Percentiles rank a stretch among this genome's conserved stretches.
phyloP scores from a whole-genome alignment of 2,888 invertebrate species.

The Polydrusus cervinus region DNA sequence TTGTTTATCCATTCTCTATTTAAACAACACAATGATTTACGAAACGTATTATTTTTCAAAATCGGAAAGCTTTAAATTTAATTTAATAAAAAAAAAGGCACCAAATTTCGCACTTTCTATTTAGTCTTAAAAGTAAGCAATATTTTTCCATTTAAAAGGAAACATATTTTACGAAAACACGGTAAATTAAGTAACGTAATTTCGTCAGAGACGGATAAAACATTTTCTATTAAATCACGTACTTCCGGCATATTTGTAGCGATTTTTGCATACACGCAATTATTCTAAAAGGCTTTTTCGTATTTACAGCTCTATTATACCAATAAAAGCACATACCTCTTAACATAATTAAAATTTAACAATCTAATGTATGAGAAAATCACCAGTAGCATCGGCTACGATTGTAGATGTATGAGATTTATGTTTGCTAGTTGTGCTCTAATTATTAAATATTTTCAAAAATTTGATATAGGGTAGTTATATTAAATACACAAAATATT shows the following conservation, averaged over 20 bases:
- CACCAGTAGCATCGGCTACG: too few species aligned
- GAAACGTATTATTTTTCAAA: not conserved
- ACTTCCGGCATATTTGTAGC: conserved; percentile 7
- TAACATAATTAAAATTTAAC: not conserved
- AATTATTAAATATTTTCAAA: too few species aligned
- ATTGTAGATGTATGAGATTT: too few species aligned
- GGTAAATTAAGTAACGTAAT: conserved; percentile 10
- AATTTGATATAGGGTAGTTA: too few species aligned
- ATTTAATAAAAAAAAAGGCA: not conserved
- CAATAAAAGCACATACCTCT: not conserved
- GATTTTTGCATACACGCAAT: conserved; percentile 11
- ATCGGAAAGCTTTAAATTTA: not conserved
- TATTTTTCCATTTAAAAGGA: conserved; percentile 7
- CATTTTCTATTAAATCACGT: conserved; percentile 20
- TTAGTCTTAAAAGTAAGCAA: not conserved
- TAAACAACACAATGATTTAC: not conserved
- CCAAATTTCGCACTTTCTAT: not conserved
- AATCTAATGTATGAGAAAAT: too few species aligned
- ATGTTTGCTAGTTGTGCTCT: too few species aligned
- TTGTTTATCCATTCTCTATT: not conserved
- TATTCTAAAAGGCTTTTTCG: conserved; percentile 20
- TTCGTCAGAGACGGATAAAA: conserved; percentile 2
- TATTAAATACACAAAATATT: too few species aligned
- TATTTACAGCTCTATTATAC: not conserved
- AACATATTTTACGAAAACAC: conserved; percentile 14